Evolutionary conservation across 1,140 invertebrate species (phyloP).

Genomic region (Pogonomyrmex barbatus): DNA sequence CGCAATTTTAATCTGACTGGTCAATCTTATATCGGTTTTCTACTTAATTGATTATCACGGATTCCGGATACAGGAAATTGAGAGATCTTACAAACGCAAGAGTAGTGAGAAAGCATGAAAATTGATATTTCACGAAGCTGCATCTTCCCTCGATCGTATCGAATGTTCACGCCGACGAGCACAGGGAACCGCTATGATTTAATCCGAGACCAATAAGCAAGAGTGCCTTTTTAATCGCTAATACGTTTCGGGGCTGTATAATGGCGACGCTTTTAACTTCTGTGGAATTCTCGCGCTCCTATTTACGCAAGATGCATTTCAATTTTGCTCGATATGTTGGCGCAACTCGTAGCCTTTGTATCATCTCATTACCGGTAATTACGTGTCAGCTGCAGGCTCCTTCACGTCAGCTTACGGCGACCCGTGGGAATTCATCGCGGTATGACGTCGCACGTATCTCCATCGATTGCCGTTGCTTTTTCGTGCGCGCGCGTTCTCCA

Average conservation of each 20-base stretch:
- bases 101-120: slow-evolving; percentile 47
- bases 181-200: slow-evolving; percentile 16
- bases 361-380: slow-evolving; percentile 57
- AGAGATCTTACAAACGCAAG: slow-evolving; percentile 34
- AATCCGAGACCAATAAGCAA: slow-evolving; percentile 37
- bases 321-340: slow-evolving; percentile 23
- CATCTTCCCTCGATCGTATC: slow-evolving; percentile 34
- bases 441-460: slow-evolving; percentile 57
- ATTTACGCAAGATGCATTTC: slow-evolving; percentile 17
- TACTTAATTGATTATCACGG: slow-evolving; percentile 50
- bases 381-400: slow-evolving; percentile 56
- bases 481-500: slow-evolving; percentile 26
- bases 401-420: slow-evolving; percentile 48
- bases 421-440: slow-evolving; percentile 53
- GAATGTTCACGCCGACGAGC: slow-evolving; percentile 16
- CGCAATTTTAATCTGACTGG: slow-evolving; percentile 38
- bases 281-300: slow-evolving; percentile 12
- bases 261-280: slow-evolving; percentile 18
- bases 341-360: slow-evolving; percentile 32
- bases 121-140: slow-evolving; percentile 54
- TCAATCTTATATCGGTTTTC: slow-evolving; percentile 32
- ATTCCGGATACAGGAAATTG: slow-evolving; percentile 51
- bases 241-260: not conserved
- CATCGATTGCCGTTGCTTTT: slow-evolving; percentile 52
- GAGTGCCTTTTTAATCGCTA: slow-evolving; percentile 1